Evolutionary conservation across 2,113 vertebrate genomes (phyloP), one percentile per base, ranked within the genome.

Genomic region (Trichechus manatus): DNA sequence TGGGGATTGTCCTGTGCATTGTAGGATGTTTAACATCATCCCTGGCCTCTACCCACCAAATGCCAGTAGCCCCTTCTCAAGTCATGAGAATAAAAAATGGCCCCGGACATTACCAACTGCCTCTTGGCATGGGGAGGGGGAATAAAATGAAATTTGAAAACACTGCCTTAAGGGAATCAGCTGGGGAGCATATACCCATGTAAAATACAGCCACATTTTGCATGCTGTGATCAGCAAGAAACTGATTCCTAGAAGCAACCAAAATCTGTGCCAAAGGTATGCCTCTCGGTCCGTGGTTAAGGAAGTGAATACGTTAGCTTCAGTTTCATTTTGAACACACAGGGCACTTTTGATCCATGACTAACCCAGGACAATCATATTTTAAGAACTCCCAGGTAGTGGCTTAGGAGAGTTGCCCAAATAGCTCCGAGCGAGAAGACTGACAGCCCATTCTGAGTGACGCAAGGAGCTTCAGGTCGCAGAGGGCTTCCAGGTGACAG

Each of bases 201-300:
- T 79, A 74, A 94, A 92, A 75, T 56, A 87, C 1, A 36, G 53
- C 31, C 61, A 66, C 87, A 78, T 75, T 94, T 92, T 90, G 6
- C 22, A 20, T 87, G 42, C 61, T 63, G 1, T 72, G 77, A 79
- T 83, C 83, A 59, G 64, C 25, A 82, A 56, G 75, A 96, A 98
- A 95, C 59, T 50, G 59, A 96, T 86, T 72, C 53, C 36, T 89
- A 82, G 31, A 93, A 82, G 59, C 22, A 42, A 29, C 68, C 72
- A 82, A 95, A 97, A 83, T 83, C 36, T 50, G 75, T 74, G 22
- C 44, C 83, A 86, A 89, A 56, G n/a, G 59, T 80, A n/a, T 44
- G 5, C 47, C 78, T 94, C 89, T 93, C n/a, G 25, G 33, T 68
- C 64, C 13, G 0, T 53, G 29, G 63, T 82, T 74, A 56, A 96